Evolutionary conservation across 1,140 invertebrate genomes (phyloP).

Genomic region (Pemphigus obesinymphae): DNA sequence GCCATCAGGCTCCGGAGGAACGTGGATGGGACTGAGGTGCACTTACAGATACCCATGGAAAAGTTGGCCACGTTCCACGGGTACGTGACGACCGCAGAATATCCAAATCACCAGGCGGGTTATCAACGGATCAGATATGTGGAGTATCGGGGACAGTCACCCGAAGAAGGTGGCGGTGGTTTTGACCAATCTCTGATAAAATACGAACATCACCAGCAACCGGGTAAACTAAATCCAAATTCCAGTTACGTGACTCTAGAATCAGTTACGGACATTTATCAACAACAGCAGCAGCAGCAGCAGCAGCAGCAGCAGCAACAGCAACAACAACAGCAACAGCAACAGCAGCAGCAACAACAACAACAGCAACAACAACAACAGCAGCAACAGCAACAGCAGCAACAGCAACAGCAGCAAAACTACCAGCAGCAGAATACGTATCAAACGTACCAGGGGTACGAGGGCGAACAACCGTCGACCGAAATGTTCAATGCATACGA

Average conservation of each 20-base stretch:
- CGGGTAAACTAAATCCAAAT: background rate
- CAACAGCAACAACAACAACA: background rate
- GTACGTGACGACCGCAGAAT: background rate
- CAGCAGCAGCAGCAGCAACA: background rate
- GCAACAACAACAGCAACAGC: background rate
- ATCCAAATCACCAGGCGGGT: background rate
- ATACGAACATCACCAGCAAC: slow-evolving; percentile 39
- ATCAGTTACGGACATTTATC: background rate
- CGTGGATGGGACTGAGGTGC: background rate
- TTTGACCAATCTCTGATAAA: slow-evolving; percentile 25
- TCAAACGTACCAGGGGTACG: slow-evolving; percentile 18
- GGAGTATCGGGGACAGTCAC: background rate
- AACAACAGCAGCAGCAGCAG: slow-evolving; percentile 12
- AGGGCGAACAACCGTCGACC: background rate
- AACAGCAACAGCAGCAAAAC: background rate
- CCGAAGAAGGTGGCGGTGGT: background rate
- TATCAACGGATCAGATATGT: slow-evolving; percentile 15
- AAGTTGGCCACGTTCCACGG: slow-evolving; percentile 23
- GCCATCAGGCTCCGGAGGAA: slow-evolving; percentile 13
- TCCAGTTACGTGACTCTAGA: background rate
- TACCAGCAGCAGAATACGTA: slow-evolving; percentile 14
- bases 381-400: background rate
- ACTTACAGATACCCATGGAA: slow-evolving; percentile 23
- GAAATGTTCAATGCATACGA: slow-evolving; percentile 29
- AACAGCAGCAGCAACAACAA: background rate